Percentiles rank a stretch among this genome's conserved stretches.
These are phyloP conservation scores for Ictidomys tridecemlineatus DNA, from an alignment of 2,113 vertebrate species.

Conservation along the genomic window DNA sequence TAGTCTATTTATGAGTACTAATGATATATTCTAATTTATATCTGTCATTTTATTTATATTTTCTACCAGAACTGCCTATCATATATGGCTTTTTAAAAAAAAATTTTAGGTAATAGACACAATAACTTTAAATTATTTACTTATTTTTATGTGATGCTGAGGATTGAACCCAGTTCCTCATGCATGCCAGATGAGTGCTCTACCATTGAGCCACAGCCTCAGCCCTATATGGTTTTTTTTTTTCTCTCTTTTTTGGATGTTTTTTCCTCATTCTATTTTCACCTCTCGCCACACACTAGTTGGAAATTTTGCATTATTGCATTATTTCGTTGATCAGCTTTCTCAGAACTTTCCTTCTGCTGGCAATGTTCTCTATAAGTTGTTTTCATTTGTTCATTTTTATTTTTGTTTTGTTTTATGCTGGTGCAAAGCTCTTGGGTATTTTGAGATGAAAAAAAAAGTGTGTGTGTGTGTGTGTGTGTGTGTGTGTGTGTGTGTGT, in stretches of 20 bases:
- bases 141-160: too few relatives aligned
- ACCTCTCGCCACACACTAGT: not conserved
- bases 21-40: not conserved
- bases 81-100: not conserved
- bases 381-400: too few relatives aligned
- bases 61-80: not conserved
- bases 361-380: too few relatives aligned
- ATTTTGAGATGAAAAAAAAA: too few relatives aligned
- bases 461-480: too few relatives aligned
- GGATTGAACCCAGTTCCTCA: too few relatives aligned
- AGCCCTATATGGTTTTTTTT: too few relatives aligned
- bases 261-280: not conserved
- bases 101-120: too few relatives aligned
- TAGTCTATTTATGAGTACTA: not conserved
- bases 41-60: not conserved
- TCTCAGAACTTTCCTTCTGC: conserved; percentile 10
- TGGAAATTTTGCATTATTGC: not conserved
- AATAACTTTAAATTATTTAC: too few relatives aligned
- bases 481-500: too few relatives aligned
- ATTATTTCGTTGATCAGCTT: not conserved
- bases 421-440: not conserved
- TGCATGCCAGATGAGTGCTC: too few relatives aligned
- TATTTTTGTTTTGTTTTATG: not conserved
- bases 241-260: not conserved
- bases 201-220: too few relatives aligned